These are phyloP conservation scores for Cyanistes caeruleus DNA, from an alignment of 2,113 vertebrate species.

Conservation along the genomic window DNA sequence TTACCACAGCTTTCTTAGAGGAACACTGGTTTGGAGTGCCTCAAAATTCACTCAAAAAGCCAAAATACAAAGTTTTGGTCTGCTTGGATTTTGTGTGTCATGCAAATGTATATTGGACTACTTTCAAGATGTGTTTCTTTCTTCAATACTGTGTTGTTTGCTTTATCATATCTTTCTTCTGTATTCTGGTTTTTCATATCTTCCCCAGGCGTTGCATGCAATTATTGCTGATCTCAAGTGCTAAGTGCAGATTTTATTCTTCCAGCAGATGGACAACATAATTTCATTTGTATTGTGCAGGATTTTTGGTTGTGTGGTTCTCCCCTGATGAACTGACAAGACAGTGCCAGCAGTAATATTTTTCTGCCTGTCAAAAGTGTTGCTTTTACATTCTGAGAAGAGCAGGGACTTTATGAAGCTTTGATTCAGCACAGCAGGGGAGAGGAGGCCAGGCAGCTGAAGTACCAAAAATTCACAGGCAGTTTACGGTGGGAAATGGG, in stretches of 20 bases:
- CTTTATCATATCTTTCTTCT: not conserved
- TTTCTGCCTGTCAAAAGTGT: conserved; percentile 45
- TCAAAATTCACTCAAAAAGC: not conserved
- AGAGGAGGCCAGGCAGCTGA: conserved; percentile 2
- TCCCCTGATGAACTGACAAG: not conserved
- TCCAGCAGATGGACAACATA: not conserved
- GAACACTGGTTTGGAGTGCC: not conserved
- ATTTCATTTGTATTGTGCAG: not conserved
- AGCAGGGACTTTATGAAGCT: conserved; percentile 41
- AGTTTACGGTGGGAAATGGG: not conserved
- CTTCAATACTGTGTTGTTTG: not conserved
- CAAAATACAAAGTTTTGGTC: not conserved
- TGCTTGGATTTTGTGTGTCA: not conserved
- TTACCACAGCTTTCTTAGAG: not conserved
- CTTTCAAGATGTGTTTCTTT: not conserved
- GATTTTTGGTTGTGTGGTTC: not conserved
- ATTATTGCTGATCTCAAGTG: not conserved
- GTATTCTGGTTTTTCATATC: not conserved
- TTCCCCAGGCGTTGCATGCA: not conserved
- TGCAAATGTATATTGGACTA: fast-evolving
- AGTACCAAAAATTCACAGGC: not conserved
- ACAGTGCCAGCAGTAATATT: not conserved
- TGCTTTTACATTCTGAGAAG: conserved; percentile 40
- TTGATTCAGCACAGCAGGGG: conserved; percentile 54
- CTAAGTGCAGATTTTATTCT: not conserved